Percentiles rank a stretch among this genome's conserved stretches.
These are phyloP conservation scores for Sialis lutaria DNA, from an alignment of 2,888 invertebrate species.

Conservation along the genomic window DNA sequence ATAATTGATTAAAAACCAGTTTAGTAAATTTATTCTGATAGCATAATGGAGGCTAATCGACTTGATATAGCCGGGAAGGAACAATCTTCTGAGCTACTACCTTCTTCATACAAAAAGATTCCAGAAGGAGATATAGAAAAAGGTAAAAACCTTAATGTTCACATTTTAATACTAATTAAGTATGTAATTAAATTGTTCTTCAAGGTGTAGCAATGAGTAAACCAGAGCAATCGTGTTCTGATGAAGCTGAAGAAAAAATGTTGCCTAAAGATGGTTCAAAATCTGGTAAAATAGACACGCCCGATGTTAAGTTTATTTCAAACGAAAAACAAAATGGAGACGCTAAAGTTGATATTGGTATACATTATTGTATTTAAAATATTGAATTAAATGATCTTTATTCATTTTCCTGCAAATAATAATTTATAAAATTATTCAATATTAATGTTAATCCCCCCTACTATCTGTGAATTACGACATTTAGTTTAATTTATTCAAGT, in stretches of 20 bases:
- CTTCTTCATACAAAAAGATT: slow-evolving; percentile 34
- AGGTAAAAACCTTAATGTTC: slow-evolving; percentile 15
- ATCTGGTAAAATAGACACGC: slow-evolving; percentile 38
- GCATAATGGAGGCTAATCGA: slow-evolving; percentile 29
- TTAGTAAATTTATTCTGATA: too few relatives aligned
- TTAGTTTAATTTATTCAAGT: too few relatives aligned
- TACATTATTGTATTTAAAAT: slow-evolving; percentile 10
- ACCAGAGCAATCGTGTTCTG: slow-evolving; percentile 24
- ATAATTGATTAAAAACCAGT: too few relatives aligned
- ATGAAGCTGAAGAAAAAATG: slow-evolving; percentile 57
- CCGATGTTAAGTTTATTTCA: slow-evolving; percentile 58
- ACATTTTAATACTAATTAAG: slow-evolving; percentile 3
- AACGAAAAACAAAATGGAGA: slow-evolving; percentile 69
- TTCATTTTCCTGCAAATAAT: too few relatives aligned
- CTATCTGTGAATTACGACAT: too few relatives aligned
- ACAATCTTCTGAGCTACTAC: slow-evolving; percentile 13
- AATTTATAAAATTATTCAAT: too few relatives aligned
- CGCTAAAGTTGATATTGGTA: slow-evolving; percentile 70
- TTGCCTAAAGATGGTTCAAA: slow-evolving; percentile 40
- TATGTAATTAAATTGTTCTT: slow-evolving; percentile 2
- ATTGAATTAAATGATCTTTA: too few relatives aligned
- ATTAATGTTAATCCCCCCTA: too few relatives aligned
- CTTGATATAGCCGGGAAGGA: slow-evolving; percentile 20
- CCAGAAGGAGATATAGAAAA: slow-evolving; percentile 38
- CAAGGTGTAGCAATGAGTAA: slow-evolving; percentile 23